Percentiles rank a stretch among this genome's conserved stretches.
Evolutionary conservation across 2,797 vertebrate genomes (phyloP).

Genomic region (Notoglanidium macrostoma): DNA sequence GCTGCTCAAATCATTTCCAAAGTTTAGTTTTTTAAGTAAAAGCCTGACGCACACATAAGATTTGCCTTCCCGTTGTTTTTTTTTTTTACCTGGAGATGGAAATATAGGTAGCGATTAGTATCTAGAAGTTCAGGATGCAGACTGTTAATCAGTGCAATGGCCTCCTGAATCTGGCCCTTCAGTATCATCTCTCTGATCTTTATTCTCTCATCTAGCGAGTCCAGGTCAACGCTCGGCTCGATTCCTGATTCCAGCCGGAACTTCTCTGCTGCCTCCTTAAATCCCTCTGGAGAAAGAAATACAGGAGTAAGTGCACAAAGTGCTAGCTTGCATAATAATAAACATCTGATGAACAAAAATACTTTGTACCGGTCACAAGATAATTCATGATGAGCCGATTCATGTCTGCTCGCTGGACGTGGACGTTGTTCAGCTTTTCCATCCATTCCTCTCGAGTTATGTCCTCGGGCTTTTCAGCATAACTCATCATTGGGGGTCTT

Average conservation of each 20-base stretch:
- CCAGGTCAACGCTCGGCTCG: conserved; percentile 93
- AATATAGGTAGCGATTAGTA: conserved; percentile 97
- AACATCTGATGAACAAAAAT: not conserved
- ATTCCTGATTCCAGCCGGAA: conserved; percentile 98
- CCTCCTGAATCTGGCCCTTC: conserved; percentile 97
- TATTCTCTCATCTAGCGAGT: conserved; percentile 95
- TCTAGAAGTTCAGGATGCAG: conserved; percentile 95
- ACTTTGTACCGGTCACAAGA: conserved; percentile 88
- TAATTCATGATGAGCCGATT: conserved; percentile 99
- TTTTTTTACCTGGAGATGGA: conserved; percentile 88
- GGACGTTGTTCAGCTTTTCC: conserved; percentile 98
- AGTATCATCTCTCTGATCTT: conserved; percentile 98
- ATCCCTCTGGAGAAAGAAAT: conserved; percentile 82
- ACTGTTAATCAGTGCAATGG: conserved; percentile 93
- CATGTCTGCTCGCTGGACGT: conserved; percentile 98
- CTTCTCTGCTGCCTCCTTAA: conserved; percentile 98
- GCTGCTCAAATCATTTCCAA: conserved; percentile 70
- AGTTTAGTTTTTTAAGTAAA: not conserved
- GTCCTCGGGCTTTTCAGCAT: conserved; percentile 96
- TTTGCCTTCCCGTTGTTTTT: not conserved
- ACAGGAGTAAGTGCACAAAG: not conserved
- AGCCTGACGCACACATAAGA: not conserved
- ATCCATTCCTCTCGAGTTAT: conserved; percentile 98
- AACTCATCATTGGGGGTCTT: conserved; percentile 88
- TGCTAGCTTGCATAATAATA: not conserved